These are phyloP conservation scores for Hyla sarda DNA, from an alignment of 2,113 vertebrate species.

Conservation along the genomic window DNA sequence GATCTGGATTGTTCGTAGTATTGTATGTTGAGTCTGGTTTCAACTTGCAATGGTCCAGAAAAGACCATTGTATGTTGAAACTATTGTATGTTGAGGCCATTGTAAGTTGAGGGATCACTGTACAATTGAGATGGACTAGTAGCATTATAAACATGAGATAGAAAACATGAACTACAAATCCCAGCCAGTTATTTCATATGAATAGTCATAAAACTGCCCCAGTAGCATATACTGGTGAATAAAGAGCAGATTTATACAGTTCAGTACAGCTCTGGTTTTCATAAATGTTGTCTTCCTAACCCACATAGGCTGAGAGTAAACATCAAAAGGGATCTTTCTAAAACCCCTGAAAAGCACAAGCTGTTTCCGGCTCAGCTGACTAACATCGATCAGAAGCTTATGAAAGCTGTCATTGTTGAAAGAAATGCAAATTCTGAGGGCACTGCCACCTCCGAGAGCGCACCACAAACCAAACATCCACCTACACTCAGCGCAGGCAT, in stretches of 20 bases:
- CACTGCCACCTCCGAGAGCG: slow-evolving; percentile 70
- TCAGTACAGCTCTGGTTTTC: background rate
- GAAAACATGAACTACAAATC: background rate
- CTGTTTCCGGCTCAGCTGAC: slow-evolving; percentile 64
- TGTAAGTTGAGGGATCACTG: too few relatives aligned
- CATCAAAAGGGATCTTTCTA: slow-evolving; percentile 2
- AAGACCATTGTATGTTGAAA: too few relatives aligned
- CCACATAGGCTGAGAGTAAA: background rate
- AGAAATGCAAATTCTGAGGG: slow-evolving; percentile 75
- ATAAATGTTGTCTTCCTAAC: background rate
- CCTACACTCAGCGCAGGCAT: slow-evolving; percentile 74
- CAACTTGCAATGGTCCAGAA: too few relatives aligned
- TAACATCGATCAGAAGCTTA: slow-evolving; percentile 70
- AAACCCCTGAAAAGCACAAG: slow-evolving; percentile 63
- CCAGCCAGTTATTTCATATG: background rate
- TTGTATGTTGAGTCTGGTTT: too few relatives aligned
- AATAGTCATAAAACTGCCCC: slow-evolving; percentile 60
- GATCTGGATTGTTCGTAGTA: too few relatives aligned
- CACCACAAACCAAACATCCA: slow-evolving; percentile 78
- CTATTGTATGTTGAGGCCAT: too few relatives aligned
- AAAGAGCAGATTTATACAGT: background rate
- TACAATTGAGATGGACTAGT: background rate
- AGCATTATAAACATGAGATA: background rate
- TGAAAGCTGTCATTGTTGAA: slow-evolving; percentile 74
- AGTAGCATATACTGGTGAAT: background rate